A percentile compares a stretch with the other conserved stretches of the same genome.
These are phyloP conservation scores for Picathartes gymnocephalus DNA, from an alignment of 2,113 vertebrate genomes.

Conservation along the genomic window DNA sequence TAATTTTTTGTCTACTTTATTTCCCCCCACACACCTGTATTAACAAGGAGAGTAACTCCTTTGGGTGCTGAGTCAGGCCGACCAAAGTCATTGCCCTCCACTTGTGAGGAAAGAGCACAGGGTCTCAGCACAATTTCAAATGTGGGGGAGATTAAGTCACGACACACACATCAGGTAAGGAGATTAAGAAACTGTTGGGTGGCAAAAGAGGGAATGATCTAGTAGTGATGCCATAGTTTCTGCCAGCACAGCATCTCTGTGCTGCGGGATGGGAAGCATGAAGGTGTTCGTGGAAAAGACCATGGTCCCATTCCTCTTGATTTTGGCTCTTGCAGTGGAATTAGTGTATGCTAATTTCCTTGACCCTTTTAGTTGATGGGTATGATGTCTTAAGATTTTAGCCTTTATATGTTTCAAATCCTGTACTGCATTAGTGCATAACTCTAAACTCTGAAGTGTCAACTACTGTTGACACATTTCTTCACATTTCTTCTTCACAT, in stretches of 20 bases:
- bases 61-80: background rate
- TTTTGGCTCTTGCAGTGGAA: background rate
- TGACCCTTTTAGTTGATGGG: background rate
- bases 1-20: background rate
- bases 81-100: background rate
- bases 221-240: background rate
- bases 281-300: background rate
- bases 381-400: too few relatives aligned
- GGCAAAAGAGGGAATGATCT: background rate
- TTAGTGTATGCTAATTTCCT: background rate
- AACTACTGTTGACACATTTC: too few relatives aligned
- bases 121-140: background rate
- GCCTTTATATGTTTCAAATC: too few relatives aligned
- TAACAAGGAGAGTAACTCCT: slow-evolving; percentile 26
- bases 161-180: background rate
- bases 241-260: background rate
- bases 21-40: background rate
- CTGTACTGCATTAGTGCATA: too few relatives aligned
- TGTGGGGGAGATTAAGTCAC: background rate
- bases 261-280: background rate
- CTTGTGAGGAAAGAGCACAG: background rate
- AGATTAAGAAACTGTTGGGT: background rate
- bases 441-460: too few relatives aligned
- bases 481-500: too few relatives aligned
- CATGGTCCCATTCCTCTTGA: background rate